Base-by-base conservation (phyloP, 2,113 vertebrate species). In the Gadus chalcogrammus region DNA sequence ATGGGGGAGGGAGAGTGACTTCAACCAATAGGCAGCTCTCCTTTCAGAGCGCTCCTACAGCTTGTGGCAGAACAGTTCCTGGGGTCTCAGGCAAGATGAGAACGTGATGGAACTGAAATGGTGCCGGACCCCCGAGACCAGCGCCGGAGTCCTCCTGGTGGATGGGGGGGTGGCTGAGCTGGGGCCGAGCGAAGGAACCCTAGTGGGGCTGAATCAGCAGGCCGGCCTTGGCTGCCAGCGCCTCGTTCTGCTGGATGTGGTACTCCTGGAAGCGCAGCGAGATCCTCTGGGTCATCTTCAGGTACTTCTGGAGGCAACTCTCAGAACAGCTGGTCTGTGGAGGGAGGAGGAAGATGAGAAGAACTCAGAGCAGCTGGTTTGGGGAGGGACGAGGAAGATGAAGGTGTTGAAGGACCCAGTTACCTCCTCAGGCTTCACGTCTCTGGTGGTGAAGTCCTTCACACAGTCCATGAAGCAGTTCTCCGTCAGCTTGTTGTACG, bases 241-340 rank as follows among this genome's bases (percentile, higher is more conserved):
- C 97, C 86, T 99, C 97, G 0, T 99, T 99, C 90, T 99, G 97
- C 91, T 99, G 97, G 83, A 99, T 99, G 75, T 99, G 97, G 73
- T 99, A 99, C 75, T 99, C 97, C 85, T 99, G 97, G 84, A 99
- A 99, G 5, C 97, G 93, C 97, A 98, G 95, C 48, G 97, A 98
- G 94, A 99, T 99, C 88, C 97, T 90, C 73, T 99, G 97, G 0
- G 97, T 98, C 97, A 98, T 99, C 92, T 99, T 99, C 71, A 99
- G 92, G 55, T 99, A 99, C 81, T 99, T 99, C 90, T 99, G 97
- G 61, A 99, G 91, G 79, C 97, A 99, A 71, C 94, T 94, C 72
- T 99, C 97, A 1, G 97, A 93, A 84, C 97, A 99, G 65, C 92
- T 93, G 16, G 91, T 93, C 97, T 99, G 81, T 0, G 55, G 55